A percentile compares a stretch with the other conserved stretches of the same genome.
These are phyloP conservation scores for Linepithema humile DNA, from an alignment of 1,140 invertebrate genomes.

Conservation along the genomic window DNA sequence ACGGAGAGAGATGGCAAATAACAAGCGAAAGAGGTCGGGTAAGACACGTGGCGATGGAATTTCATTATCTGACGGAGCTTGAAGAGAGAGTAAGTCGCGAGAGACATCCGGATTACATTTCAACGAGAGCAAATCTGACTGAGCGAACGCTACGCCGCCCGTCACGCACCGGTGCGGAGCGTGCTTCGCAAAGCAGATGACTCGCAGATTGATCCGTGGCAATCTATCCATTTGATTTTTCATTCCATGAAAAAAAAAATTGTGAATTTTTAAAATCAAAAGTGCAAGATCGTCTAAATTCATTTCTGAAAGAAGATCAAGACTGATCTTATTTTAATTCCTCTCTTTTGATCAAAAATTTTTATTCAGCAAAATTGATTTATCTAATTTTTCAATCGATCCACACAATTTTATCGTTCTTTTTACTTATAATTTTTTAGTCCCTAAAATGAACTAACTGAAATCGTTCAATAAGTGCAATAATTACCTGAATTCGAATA, in stretches of 20 bases:
- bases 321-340: too few species aligned
- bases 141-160: background rate
- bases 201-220: conserved; percentile 10
- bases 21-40: background rate
- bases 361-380: too few species aligned
- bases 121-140: conserved; percentile 14
- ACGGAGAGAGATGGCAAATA: conserved; percentile 1
- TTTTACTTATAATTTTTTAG: too few species aligned
- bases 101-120: conserved; percentile 30
- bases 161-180: background rate
- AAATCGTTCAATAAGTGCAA: too few species aligned
- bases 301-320: too few species aligned
- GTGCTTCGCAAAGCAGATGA: conserved; percentile 28
- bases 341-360: too few species aligned
- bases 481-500: background rate
- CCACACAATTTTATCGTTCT: too few species aligned
- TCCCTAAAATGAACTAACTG: too few species aligned
- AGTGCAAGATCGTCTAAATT: background rate
- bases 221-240: background rate
- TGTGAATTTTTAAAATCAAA: background rate
- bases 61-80: conserved; percentile 37
- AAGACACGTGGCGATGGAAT: conserved; percentile 38
- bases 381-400: too few species aligned
- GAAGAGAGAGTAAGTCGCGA: conserved; percentile 4
- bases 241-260: background rate